Evolutionary conservation across 2,888 invertebrate genomes (phyloP).

Genomic region (Cryptus armator): DNA sequence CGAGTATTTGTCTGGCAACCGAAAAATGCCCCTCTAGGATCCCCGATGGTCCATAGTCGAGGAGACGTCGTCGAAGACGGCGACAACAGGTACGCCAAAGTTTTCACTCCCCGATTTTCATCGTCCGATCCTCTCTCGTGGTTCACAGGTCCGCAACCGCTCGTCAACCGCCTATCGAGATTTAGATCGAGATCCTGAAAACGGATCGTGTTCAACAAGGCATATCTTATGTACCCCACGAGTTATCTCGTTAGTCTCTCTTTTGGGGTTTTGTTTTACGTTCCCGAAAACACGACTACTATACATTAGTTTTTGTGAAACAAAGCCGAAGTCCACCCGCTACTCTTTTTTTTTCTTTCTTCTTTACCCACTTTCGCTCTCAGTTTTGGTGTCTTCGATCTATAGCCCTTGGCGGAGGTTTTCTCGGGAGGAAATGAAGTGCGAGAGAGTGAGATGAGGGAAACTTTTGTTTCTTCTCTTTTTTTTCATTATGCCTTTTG

Average conservation of each 20-base stretch:
- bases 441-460: background rate
- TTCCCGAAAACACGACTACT: constrained; percentile 36
- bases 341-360: background rate
- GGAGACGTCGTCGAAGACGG: background rate
- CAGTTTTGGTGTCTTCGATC: background rate
- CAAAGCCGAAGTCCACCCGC: background rate
- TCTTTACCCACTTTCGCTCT: constrained; percentile 2
- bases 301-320: constrained; percentile 16
- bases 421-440: too few relatives aligned
- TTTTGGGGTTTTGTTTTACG: constrained; percentile 51
- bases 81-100: constrained; percentile 35
- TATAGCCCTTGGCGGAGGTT: background rate
- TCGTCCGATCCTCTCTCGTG: constrained; percentile 35
- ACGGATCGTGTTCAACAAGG: constrained; percentile 68
- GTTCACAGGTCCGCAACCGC: constrained; percentile 41
- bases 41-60: constrained; percentile 41
- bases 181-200: constrained; percentile 64
- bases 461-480: constrained; percentile 42
- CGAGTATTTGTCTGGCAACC: constrained; percentile 69
- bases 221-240: constrained; percentile 57
- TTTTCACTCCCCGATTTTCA: constrained; percentile 51
- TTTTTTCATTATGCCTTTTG: constrained; percentile 42
- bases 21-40: constrained; percentile 61
- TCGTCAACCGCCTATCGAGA: constrained; percentile 66
- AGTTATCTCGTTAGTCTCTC: constrained; percentile 62